Evolutionary conservation across 2,888 invertebrate species (phyloP).

Genomic region (Sesamia inferens): DNA sequence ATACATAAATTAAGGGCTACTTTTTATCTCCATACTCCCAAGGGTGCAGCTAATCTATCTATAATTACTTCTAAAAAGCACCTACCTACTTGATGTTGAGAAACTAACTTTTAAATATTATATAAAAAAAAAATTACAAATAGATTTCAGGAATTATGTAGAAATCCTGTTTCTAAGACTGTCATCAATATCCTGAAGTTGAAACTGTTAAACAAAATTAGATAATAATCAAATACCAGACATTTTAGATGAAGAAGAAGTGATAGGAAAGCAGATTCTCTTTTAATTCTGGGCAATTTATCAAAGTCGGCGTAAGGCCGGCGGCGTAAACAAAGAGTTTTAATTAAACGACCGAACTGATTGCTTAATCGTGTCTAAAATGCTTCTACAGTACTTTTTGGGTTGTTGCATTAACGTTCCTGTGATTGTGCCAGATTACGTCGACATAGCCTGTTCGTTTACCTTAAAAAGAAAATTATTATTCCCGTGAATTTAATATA

Average conservation of each 20-base stretch:
- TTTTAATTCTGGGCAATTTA: slow-evolving; percentile 74
- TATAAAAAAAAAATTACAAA: neutral
- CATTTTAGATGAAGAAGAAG: slow-evolving; percentile 55
- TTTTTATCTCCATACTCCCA: too few relatives aligned
- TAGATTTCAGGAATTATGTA: neutral
- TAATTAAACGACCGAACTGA: slow-evolving; percentile 78
- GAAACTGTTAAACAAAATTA: slow-evolving; percentile 32
- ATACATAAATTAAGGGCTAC: too few relatives aligned
- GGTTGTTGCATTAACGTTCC: slow-evolving; percentile 46
- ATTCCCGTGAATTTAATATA: neutral
- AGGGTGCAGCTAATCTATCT: too few relatives aligned
- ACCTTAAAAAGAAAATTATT: neutral
- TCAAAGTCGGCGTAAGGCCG: slow-evolving; percentile 73
- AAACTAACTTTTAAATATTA: neutral
- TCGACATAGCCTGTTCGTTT: neutral
- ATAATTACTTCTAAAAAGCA: neutral
- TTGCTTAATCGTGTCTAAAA: slow-evolving; percentile 75
- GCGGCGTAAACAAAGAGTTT: slow-evolving; percentile 77
- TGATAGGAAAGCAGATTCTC: slow-evolving; percentile 67
- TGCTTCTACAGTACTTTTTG: slow-evolving; percentile 60
- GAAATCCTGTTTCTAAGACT: neutral
- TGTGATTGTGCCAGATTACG: slow-evolving; percentile 22
- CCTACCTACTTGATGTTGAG: neutral
- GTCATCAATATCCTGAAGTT: slow-evolving; percentile 30
- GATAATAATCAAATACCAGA: slow-evolving; percentile 43